These are phyloP conservation scores for Cnemophilus loriae DNA, from an alignment of 2,113 vertebrate genomes.

Conservation along the genomic window DNA sequence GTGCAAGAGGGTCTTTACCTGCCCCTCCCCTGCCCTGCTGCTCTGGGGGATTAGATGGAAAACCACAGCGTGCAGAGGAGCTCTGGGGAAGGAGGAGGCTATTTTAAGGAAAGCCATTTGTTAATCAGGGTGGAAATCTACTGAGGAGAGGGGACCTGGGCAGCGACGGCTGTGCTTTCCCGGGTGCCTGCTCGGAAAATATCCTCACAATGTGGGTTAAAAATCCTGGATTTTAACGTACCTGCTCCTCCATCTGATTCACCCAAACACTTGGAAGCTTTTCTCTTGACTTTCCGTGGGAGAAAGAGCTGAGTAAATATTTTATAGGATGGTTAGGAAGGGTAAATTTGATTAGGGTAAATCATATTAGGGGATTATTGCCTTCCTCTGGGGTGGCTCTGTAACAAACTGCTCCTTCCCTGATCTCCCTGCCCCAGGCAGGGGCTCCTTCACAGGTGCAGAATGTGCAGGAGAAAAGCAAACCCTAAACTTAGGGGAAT, in stretches of 20 bases:
- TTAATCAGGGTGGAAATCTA: neutral
- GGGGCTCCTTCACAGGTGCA: neutral
- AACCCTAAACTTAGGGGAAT: neutral
- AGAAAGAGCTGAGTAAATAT: neutral
- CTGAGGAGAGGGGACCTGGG: neutral
- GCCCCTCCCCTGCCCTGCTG: neutral
- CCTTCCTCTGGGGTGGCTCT: neutral
- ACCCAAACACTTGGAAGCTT: neutral
- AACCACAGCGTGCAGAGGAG: rapidly evolving
- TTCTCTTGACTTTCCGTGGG: neutral
- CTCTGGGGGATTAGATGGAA: neutral
- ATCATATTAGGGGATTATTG: neutral
- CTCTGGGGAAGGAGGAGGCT: neutral
- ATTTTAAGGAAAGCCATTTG: neutral
- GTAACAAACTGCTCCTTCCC: no score
- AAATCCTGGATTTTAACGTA: rapidly evolving
- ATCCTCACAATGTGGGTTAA: neutral
- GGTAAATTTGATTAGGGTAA: no score
- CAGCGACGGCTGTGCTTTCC: rapidly evolving
- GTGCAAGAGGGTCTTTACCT: neutral
- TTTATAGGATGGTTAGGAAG: neutral
- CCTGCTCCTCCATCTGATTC: neutral
- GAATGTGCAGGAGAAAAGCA: neutral
- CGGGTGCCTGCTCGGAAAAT: neutral
- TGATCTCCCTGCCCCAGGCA: neutral